Conservation (phyloP, 1,140 invertebrate genomes). For the Drosophila leontia region DNA sequence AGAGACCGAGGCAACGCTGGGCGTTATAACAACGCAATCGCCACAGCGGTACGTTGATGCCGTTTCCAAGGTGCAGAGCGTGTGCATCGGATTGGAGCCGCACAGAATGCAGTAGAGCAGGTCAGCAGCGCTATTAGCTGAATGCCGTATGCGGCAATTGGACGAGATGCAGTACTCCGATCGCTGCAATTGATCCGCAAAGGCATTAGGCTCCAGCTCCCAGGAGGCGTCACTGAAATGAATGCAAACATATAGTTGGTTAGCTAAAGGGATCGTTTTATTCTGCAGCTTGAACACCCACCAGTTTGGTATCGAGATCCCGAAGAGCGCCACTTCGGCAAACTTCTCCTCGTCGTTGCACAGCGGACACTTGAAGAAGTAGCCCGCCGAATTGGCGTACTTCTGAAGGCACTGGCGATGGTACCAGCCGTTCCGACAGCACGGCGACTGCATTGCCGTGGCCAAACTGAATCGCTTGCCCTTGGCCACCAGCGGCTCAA, state of each 20-base stretch:
- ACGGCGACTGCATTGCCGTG: slow-evolving; percentile 28
- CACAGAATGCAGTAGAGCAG: slow-evolving; percentile 40
- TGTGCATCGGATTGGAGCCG: slow-evolving; percentile 56
- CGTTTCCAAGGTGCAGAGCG: neutral
- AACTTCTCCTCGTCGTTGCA: slow-evolving; percentile 51
- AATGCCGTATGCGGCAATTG: neutral
- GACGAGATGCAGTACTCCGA: neutral
- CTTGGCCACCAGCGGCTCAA: neutral
- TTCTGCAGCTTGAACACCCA: slow-evolving; percentile 13
- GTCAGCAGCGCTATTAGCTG: fast-evolving
- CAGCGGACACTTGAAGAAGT: slow-evolving; percentile 69
- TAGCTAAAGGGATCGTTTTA: neutral
- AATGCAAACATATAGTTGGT: too few species aligned
- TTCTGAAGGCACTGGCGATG: slow-evolving; percentile 50
- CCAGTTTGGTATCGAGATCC: slow-evolving; percentile 52
- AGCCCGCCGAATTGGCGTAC: slow-evolving; percentile 59
- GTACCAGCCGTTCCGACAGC: slow-evolving; percentile 64
- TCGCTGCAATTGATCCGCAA: slow-evolving; percentile 18
- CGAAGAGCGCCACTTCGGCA: slow-evolving; percentile 17
- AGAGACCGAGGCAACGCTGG: too few species aligned
- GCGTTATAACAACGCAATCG: neutral
- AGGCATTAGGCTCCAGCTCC: slow-evolving; percentile 44
- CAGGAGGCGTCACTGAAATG: slow-evolving; percentile 50
- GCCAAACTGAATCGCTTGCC: slow-evolving; percentile 12
- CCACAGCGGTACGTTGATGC: slow-evolving; percentile 24